These are phyloP conservation scores for Chiloscyllium plagiosum DNA, from an alignment of 2,113 vertebrate genomes.

Conservation along the genomic window DNA sequence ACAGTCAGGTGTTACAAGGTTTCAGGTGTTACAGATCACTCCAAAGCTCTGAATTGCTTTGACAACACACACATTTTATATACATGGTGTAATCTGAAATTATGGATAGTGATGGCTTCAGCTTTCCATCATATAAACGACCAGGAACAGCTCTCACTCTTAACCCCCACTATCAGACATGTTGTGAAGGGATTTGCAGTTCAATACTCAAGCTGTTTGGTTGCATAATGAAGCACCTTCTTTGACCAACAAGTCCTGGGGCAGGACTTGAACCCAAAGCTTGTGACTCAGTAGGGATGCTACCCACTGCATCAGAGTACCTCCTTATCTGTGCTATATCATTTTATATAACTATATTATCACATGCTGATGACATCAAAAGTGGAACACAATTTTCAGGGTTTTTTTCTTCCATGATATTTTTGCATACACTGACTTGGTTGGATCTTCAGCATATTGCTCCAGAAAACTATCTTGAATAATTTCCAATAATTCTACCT, in stretches of 20 bases:
- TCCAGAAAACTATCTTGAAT: too few species aligned
- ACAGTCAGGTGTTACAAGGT: too few species aligned
- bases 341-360: not conserved
- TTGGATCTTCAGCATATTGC: not conserved
- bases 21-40: not conserved
- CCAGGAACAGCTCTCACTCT: not conserved
- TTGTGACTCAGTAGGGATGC: not conserved
- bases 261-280: not conserved
- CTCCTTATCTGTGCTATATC: not conserved
- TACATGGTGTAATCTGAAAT: not conserved
- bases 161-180: not conserved
- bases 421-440: not conserved
- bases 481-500: too few species aligned
- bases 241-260: not conserved
- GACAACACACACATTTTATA: not conserved
- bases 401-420: not conserved
- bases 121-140: not conserved
- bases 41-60: not conserved
- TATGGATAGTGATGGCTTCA: not conserved
- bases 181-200: not conserved
- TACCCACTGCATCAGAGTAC: not conserved
- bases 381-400: not conserved
- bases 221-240: not conserved
- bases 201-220: not conserved
- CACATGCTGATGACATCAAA: not conserved